Evolutionary conservation across 2,113 vertebrate genomes (phyloP).

Genomic region (Myotis yumanensis): DNA sequence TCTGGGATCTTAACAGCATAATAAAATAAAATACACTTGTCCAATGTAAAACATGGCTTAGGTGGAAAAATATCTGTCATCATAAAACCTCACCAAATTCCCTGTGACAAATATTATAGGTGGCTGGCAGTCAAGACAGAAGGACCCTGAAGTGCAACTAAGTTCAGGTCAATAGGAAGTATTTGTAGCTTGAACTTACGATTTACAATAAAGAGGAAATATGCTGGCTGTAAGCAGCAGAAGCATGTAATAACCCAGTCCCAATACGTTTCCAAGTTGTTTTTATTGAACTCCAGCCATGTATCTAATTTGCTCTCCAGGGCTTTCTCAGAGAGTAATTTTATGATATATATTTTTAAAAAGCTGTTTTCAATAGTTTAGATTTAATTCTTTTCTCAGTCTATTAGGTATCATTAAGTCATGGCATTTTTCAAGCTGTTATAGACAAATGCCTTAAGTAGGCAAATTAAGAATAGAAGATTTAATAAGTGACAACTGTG

Average conservation of each 20-base stretch:
- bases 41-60: background rate
- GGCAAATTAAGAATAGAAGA: slow-evolving; percentile 70
- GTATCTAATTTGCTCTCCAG: slow-evolving; percentile 73
- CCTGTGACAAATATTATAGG: slow-evolving; percentile 31
- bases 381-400: slow-evolving; percentile 45
- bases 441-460: slow-evolving; percentile 31
- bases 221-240: slow-evolving; percentile 47
- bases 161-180: slow-evolving; percentile 59
- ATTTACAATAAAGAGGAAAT: slow-evolving; percentile 75
- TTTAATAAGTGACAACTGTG: slow-evolving; percentile 48
- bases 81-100: slow-evolving; percentile 36
- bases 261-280: slow-evolving; percentile 69
- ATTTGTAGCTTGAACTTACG: slow-evolving; percentile 68
- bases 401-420: slow-evolving; percentile 42
- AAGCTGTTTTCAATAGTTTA: slow-evolving; percentile 40
- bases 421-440: slow-evolving; percentile 53
- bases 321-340: slow-evolving; percentile 47
- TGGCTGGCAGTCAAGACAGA: slow-evolving; percentile 49
- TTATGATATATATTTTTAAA: slow-evolving; percentile 56
- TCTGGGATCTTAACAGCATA: background rate
- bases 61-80: background rate
- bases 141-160: slow-evolving; percentile 59
- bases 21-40: slow-evolving; percentile 56
- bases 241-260: slow-evolving; percentile 58
- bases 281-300: slow-evolving; percentile 73